Evolutionary conservation across 2,888 invertebrate genomes (phyloP), one percentile per base, ranked within the genome.

Genomic region (Tetheella fluctuosa): DNA sequence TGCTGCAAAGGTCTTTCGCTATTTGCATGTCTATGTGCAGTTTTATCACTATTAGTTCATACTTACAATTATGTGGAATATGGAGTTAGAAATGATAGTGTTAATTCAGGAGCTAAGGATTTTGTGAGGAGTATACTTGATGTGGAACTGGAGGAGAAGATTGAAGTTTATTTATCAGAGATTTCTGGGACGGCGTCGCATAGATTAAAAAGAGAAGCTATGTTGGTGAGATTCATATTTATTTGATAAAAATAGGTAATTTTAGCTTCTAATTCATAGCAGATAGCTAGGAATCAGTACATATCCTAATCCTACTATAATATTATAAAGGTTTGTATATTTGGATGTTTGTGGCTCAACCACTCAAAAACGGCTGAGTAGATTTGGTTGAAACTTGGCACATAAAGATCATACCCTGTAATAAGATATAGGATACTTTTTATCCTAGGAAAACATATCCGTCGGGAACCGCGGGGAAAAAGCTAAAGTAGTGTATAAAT

Each of bases 161-260:
- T 92, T 37, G 84, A 88, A 34, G 80, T 76, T 34, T 88, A 88
- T 65, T 66, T 91, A 23, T 71, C 76, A 54, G 79, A 79, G 64
- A 74, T 83, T 2, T 77, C 74, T 25, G 74, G 76, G 12, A 77
- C 70, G 34, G 69, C 74, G 17, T 69, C 79, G 30, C 79, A 78
- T 62, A 81, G 90, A 58, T 23, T 76, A 56, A 91, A 84, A 73
- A 82, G 92, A 62, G 91, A 89, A 75, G 92, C 93, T 12, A 90
- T 91, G 90, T 69, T 92, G 79, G 92, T 93, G 78, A 82, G 86
- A 10, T 3, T 20, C 20, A 1, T 20, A 10, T 48, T 48, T 48
- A 48, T 20, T 20, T 20, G 2, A 4, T 48, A 39, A 4, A n/a
- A 4, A 39, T 4, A 39, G 3, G 0, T 15, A 30, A 7, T 30